Conservation (phyloP, 2,113 vertebrate genomes). For the Myxocyprinus asiaticus region DNA sequence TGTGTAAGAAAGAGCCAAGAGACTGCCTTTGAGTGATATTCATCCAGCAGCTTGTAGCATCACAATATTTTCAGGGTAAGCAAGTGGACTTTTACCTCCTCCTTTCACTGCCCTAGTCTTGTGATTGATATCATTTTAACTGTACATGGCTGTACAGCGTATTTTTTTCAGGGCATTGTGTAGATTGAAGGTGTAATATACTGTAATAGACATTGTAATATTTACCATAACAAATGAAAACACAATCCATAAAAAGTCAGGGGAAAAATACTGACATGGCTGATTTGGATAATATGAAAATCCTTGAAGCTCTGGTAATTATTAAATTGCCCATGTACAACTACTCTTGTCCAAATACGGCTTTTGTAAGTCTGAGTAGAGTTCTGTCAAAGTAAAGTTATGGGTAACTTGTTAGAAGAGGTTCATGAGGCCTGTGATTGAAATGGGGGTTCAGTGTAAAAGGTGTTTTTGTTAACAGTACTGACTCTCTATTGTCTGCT, state of each 20-base stretch:
- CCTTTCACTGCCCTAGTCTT: too few species aligned
- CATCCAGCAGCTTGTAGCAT: conserved; percentile 87
- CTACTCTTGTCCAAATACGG: not conserved
- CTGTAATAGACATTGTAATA: not conserved
- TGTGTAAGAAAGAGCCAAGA: conserved; percentile 99
- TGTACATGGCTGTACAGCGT: too few species aligned
- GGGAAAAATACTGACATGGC: not conserved
- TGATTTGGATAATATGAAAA: not conserved
- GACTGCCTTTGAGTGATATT: conserved; percentile 98
- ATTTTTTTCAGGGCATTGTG: not conserved
- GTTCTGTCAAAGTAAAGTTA: not conserved
- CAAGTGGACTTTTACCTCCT: too few species aligned
- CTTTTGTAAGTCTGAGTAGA: not conserved
- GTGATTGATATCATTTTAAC: too few species aligned
- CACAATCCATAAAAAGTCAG: not conserved
- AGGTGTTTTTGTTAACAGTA: not conserved
- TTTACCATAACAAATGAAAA: too few species aligned
- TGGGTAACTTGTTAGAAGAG: conserved; percentile 35
- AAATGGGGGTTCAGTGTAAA: not conserved
- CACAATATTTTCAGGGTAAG: conserved; percentile 88
- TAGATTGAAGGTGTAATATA: not conserved
- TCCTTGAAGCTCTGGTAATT: not conserved
- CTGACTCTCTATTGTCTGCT: not conserved
- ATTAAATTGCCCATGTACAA: not conserved
- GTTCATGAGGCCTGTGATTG: not conserved